A percentile compares a stretch with the other conserved stretches of the same genome.
phyloP scores from a whole-genome alignment of 1,140 invertebrate genomes.

The Bradysia coprophila region DNA sequence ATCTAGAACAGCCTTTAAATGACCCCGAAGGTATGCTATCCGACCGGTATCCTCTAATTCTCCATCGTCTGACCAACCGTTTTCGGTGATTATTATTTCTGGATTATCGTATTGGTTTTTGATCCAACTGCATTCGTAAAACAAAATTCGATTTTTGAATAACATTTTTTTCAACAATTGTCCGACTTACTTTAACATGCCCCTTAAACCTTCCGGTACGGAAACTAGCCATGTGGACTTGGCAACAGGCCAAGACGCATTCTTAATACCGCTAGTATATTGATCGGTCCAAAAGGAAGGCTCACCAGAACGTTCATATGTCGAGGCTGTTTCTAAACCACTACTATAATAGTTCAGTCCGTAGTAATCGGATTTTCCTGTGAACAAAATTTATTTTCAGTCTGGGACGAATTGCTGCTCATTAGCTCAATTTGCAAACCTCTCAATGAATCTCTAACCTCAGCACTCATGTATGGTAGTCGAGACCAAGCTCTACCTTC shows the following conservation, averaged over 20 bases:
- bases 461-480: constrained; percentile 27
- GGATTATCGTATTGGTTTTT: constrained; percentile 37
- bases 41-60: constrained; percentile 31
- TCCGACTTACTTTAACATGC: constrained; percentile 27
- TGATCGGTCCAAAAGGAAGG: not conserved
- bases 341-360: constrained; percentile 39
- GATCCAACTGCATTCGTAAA: constrained; percentile 35
- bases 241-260: constrained; percentile 7
- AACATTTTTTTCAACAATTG: not conserved
- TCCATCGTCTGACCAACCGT: constrained; percentile 35
- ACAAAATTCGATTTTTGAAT: not conserved
- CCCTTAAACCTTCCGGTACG: constrained; percentile 24
- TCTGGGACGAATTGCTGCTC: not conserved
- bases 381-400: constrained; percentile 23
- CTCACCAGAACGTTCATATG: not conserved
- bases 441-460: constrained; percentile 26
- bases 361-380: constrained; percentile 30
- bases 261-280: not conserved
- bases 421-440: constrained; percentile 7
- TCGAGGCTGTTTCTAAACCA: constrained; percentile 4
- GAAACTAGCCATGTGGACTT: constrained; percentile 25
- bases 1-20: not conserved
- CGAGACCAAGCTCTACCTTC: constrained; percentile 30
- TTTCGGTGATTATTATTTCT: constrained; percentile 47
- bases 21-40: constrained; percentile 16